Evolutionary conservation across 2,113 vertebrate genomes (phyloP).

Genomic region (Daboia siamensis): DNA sequence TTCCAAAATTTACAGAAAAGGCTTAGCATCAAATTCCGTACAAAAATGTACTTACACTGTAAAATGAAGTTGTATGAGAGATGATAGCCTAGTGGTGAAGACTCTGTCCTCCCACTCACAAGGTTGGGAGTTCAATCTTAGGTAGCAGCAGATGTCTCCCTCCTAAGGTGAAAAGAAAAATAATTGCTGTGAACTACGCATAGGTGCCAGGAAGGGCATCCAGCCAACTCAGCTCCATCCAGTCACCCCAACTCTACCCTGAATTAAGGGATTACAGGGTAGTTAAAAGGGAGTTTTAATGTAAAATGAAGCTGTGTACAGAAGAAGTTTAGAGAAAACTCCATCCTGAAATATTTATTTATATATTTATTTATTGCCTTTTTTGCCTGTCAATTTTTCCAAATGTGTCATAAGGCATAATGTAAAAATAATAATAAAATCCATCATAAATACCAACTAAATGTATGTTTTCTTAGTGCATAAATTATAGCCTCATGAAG

Average conservation of each 20-base stretch:
- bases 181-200: too few relatives aligned
- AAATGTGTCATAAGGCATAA: not conserved
- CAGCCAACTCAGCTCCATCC: too few relatives aligned
- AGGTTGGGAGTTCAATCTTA: too few relatives aligned
- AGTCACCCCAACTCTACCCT: too few relatives aligned
- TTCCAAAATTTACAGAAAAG: not conserved
- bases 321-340: not conserved
- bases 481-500: not conserved
- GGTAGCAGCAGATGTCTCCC: too few relatives aligned
- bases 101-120: too few relatives aligned
- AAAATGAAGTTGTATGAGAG: not conserved
- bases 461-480: not conserved
- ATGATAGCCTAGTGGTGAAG: too few relatives aligned
- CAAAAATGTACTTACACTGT: not conserved
- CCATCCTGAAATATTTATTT: too few relatives aligned
- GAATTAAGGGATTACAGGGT: too few relatives aligned
- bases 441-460: not conserved
- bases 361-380: not conserved
- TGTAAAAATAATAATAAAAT: not conserved
- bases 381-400: not conserved
- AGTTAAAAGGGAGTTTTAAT: too few relatives aligned
- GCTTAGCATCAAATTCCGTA: not conserved
- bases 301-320: not conserved
- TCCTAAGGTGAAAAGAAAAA: too few relatives aligned
- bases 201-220: too few relatives aligned